Base-by-base conservation (phyloP, 1,140 invertebrate species). In the Philopotamus ludificatus region DNA sequence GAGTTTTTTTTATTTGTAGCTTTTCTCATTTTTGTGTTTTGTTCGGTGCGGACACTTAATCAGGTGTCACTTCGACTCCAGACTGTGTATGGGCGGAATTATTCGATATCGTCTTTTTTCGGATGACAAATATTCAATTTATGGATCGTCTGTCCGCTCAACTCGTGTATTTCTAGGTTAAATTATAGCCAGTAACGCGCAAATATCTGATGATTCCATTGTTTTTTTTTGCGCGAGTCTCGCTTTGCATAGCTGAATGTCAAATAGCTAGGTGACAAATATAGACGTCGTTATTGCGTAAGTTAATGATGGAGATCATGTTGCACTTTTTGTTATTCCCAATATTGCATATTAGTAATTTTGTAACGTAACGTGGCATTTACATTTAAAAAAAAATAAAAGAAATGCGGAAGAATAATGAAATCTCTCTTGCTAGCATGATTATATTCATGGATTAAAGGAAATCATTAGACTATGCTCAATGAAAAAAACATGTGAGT, bases 81-180 rank as follows among this genome's bases (percentile, higher is more conserved):
- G 28, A 34, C 28, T 34, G 12, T 55, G 51, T 34, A 55, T 55
- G 51, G 51, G 51, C 51, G 51, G 51, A 55, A 25, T 55, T 25
- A 34, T 34, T 15, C 28, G 54, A 57, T 15, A 57, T 57, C 54
- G 12, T 34, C 51, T 55, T 55, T 55, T 55, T 55, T 26, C 34
- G 34, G 54, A 42, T 57, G 54, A 57, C 54, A 57, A 57, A 42
- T 57, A 57, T 57, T 57, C 39, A 57, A 57, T 57, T 57, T 57
- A 53, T 53, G 3, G 4, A 34, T 34, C 28, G 28, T 34, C 28
- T 34, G 28, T 12, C 28, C 28, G 28, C 12, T 12, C n/a, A n/a
- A n/a, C n/a, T n/a, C n/a, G n/a, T n/a, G n/a, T 12, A 12, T 7
- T 34, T 7, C 28, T 34, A 34, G 28, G 28, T 34, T 34, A 34